Base-by-base conservation (phyloP, 2,888 invertebrate species). In the Diaphora mendica region DNA sequence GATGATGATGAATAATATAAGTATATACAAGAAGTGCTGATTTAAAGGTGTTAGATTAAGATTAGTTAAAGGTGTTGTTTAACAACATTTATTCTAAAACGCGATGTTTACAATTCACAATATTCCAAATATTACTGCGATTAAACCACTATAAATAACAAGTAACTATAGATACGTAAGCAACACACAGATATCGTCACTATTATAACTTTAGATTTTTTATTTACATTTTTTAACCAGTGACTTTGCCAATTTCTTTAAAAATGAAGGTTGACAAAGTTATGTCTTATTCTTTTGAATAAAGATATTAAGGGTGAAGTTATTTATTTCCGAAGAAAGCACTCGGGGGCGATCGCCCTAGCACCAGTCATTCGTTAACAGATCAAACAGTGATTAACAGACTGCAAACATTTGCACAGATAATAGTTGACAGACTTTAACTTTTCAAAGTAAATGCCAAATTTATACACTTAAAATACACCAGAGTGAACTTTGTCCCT, bases 301-400 rank as follows among this genome's bases (percentile, higher is more conserved):
- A 70, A 51, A 30, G 35, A 64, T 35, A 51, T 64, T 65, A 51
- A 7, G 5, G 64, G 48, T 35, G 5, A 55, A n/a, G 13, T 71
- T 48, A 64, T 67, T 67, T 33, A 44, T 30, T 70, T 67, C 23
- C 30, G 39, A 68, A 59, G 42, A 69, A 69, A 68, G 48, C 42
- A 59, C 69, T 69, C 48, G 48, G 62, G 68, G 75, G 70, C 15
- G 35, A 65, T 68, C 55, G 74, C 71, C 75, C 76, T n/a, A 44
- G 30, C 64, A 35, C 70, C 74, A 78, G 82, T 77, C 71, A 80
- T 23, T 68, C 70, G 74, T 77, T 68, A 76, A 65, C 75, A 77
- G 71, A 77, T 79, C 83, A 83, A 83, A 83, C 77, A 77, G 80
- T 83, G 77, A 83, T 82, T 80, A 79, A 77, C 75, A 73, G 73